Percentiles rank a stretch among this genome's conserved stretches.
These are phyloP conservation scores for Meandrina meandrites DNA, from an alignment of 92 coral and sea anemone genomes.

Conservation along the genomic window DNA sequence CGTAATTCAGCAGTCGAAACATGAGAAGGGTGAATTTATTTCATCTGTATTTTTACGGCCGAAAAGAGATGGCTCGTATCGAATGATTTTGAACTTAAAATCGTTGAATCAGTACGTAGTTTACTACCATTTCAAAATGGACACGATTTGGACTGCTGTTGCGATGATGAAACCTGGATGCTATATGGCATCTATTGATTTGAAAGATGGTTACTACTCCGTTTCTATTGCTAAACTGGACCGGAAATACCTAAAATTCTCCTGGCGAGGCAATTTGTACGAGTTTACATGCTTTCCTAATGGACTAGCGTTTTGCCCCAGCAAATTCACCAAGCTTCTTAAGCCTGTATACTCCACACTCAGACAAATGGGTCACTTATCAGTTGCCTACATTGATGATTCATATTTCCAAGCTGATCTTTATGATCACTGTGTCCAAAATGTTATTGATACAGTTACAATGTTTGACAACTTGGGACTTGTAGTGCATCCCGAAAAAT, in stretches of 20 bases:
- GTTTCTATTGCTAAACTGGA: conserved; percentile 5
- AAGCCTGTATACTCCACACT: conserved; percentile 31
- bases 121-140: conserved; percentile 45
- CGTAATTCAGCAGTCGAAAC: conserved; percentile 24
- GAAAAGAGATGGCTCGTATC: conserved; percentile 38
- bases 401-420: conserved; percentile 35
- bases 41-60: conserved; percentile 13
- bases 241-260: conserved; percentile 8
- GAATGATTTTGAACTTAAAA: conserved; percentile 35
- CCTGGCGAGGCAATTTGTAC: conserved; percentile 17
- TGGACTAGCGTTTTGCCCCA: conserved; percentile 33
- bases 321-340: conserved; percentile 31
- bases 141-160: conserved; percentile 29
- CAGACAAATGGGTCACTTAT: conserved; percentile 43
- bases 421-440: conserved; percentile 38
- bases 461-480: conserved; percentile 39
- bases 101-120: conserved; percentile 23
- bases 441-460: conserved; percentile 43
- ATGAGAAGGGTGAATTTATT: conserved; percentile 26
- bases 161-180: conserved; percentile 33
- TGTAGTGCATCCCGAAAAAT: conserved; percentile 34
- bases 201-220: conserved; percentile 14
- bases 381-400: conserved; percentile 42
- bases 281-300: conserved; percentile 25
- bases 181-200: conserved; percentile 36